phyloP scores from a whole-genome alignment of 2,888 invertebrate species.

The Arctia plantaginis region DNA sequence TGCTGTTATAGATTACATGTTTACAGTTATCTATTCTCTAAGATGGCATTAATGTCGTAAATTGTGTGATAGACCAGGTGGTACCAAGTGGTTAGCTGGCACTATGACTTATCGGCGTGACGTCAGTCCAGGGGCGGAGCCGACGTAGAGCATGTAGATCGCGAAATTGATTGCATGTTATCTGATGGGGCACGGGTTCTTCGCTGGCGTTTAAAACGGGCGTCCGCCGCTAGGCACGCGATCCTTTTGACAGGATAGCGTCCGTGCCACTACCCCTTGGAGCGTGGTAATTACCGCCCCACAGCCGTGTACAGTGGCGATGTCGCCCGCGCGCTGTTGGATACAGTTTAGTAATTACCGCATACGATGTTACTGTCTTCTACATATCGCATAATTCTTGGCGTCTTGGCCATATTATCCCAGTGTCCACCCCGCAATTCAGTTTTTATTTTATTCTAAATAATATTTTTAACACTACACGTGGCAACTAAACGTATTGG shows the following conservation, averaged over 20 bases:
- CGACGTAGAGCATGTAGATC: constrained; percentile 85
- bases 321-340: constrained; percentile 71
- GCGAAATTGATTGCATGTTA: constrained; percentile 86
- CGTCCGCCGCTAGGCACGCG: constrained; percentile 82
- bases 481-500: not conserved
- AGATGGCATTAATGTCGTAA: constrained; percentile 53
- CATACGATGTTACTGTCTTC: constrained; percentile 37
- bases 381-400: constrained; percentile 27
- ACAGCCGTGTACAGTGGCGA: constrained; percentile 80
- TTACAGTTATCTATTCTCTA: constrained; percentile 23
- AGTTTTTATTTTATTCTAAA: not conserved
- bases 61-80: constrained; percentile 64
- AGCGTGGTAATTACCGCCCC: constrained; percentile 80
- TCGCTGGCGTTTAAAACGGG: constrained; percentile 85
- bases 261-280: constrained; percentile 75
- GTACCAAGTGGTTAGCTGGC: constrained; percentile 81
- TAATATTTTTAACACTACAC: not conserved
- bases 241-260: constrained; percentile 84
- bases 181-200: constrained; percentile 85
- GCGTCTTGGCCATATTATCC: constrained; percentile 15
- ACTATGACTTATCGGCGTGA: constrained; percentile 81
- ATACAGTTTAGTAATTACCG: constrained; percentile 45
- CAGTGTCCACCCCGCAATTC: constrained; percentile 2
- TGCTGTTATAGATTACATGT: constrained; percentile 9
- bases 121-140: constrained; percentile 83